Evolutionary conservation across 2,113 vertebrate species (phyloP).

Genomic region (Taurulus bubalis): DNA sequence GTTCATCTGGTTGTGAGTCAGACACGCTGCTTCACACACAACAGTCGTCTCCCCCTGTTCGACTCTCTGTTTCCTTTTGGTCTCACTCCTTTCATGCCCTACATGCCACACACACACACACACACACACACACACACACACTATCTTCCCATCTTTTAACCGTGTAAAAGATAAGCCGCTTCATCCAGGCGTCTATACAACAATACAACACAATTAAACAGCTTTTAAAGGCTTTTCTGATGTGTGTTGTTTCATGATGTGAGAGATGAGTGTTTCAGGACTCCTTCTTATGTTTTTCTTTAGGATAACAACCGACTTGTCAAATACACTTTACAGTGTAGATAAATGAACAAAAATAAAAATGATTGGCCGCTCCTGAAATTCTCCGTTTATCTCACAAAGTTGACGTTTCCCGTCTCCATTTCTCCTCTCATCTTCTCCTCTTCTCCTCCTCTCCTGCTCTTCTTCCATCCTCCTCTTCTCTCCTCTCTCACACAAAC

Average conservation of each 20-base stretch:
- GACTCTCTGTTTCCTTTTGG: background rate
- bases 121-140: background rate
- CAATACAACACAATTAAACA: background rate
- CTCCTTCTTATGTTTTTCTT: too few relatives aligned
- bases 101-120: background rate
- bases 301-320: background rate
- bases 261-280: too few relatives aligned
- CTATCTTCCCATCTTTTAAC: too few relatives aligned
- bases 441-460: background rate
- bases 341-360: too few relatives aligned
- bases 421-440: background rate
- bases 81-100: background rate
- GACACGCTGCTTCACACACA: background rate
- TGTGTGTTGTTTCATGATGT: too few relatives aligned
- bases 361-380: background rate
- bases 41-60: background rate
- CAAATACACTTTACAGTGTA: background rate
- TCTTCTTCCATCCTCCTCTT: background rate
- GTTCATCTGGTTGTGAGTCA: constrained; percentile 23
- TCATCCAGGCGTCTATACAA: background rate
- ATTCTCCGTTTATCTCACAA: background rate
- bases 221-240: too few relatives aligned
- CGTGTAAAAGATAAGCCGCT: background rate
- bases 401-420: background rate
- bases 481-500: background rate